Conservation (phyloP, 2,113 vertebrate genomes). For the Pygoscelis antarcticus region DNA sequence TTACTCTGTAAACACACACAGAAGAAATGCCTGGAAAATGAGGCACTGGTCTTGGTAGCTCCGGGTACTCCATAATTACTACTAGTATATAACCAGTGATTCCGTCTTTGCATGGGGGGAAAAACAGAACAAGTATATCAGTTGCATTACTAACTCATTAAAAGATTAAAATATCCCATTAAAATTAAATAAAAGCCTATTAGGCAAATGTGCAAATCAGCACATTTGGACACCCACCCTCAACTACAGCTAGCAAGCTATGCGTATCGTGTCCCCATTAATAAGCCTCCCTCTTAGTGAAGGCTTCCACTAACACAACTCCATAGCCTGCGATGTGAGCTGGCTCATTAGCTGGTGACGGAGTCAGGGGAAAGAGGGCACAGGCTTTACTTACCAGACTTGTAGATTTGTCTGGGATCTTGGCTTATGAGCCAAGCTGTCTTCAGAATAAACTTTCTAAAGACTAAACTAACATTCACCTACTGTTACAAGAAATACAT, state of each 20-base stretch:
- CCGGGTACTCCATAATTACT: neutral
- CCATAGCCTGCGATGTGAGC: neutral
- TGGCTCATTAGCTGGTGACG: neutral
- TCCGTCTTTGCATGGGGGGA: neutral
- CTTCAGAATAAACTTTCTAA: neutral
- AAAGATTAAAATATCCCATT: neutral
- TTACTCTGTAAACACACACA: neutral
- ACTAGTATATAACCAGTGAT: neutral
- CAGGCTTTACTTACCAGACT: neutral
- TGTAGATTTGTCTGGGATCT: neutral
- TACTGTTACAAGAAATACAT: neutral
- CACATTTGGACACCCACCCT: neutral
- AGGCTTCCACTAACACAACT: neutral
- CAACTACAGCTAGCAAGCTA: neutral
- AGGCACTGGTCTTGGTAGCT: neutral
- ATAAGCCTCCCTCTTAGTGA: neutral
- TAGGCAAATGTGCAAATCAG: neutral
- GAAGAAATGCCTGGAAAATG: neutral
- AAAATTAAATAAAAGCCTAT: neutral
- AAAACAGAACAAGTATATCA: neutral
- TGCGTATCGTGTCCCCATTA: accelerated
- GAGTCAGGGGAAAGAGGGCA: neutral
- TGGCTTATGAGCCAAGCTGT: neutral
- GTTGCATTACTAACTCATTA: neutral
- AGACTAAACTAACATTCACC: neutral